phyloP scores from a whole-genome alignment of 2,113 vertebrate genomes.

The Laticauda colubrina region DNA sequence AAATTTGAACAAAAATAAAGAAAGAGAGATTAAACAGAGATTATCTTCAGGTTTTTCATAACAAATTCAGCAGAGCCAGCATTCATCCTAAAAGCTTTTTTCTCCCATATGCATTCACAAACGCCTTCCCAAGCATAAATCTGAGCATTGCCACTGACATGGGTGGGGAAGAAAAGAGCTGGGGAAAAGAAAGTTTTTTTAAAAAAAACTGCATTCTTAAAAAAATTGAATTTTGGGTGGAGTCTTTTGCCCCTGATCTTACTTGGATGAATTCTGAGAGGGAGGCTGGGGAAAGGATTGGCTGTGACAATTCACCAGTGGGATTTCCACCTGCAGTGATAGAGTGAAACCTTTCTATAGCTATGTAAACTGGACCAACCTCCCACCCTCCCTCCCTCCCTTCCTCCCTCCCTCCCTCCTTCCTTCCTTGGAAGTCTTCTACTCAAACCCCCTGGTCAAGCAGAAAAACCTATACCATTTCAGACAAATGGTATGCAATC shows the following conservation, averaged over 20 bases:
- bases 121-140: conserved; percentile 60
- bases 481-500: too few species aligned
- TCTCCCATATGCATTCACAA: background rate
- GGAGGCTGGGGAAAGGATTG: background rate
- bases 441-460: too few species aligned
- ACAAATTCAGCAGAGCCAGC: conserved; percentile 75
- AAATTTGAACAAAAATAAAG: conserved; percentile 68
- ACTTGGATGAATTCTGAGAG: background rate
- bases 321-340: background rate
- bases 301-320: background rate
- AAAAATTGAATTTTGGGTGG: background rate
- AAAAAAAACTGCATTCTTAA: background rate
- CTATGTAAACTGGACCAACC: background rate
- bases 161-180: background rate
- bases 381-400: background rate
- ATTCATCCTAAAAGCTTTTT: conserved; percentile 66
- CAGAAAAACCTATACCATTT: too few species aligned
- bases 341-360: background rate
- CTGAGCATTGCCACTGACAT: conserved; percentile 22
- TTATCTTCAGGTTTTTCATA: conserved; percentile 80
- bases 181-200: background rate
- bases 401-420: too few species aligned
- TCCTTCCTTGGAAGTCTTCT: too few species aligned
- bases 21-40: conserved; percentile 78
- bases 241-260: background rate